Conservation (phyloP, 2,888 invertebrate species). For the Xanthia togata region DNA sequence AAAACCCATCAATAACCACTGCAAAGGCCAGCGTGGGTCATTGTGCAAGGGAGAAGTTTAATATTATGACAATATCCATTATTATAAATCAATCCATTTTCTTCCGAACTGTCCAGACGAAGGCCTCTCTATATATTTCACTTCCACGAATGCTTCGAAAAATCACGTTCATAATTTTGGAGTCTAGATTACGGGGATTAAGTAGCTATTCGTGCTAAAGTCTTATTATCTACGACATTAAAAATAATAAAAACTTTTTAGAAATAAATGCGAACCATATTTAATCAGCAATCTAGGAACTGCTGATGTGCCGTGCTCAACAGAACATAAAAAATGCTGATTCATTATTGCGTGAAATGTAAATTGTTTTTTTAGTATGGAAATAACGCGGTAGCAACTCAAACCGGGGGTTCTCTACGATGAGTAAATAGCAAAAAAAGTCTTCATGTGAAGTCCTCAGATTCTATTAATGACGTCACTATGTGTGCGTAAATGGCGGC, state of each 20-base stretch:
- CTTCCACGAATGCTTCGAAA: neutral
- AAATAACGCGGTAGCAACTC: constrained; percentile 6
- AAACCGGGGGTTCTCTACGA: neutral
- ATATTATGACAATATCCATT: constrained; percentile 3
- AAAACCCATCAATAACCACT: constrained; percentile 26
- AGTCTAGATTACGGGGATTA: constrained; percentile 1
- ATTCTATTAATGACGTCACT: constrained; percentile 54
- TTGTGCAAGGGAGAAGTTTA: constrained; percentile 15
- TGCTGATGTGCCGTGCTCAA: neutral
- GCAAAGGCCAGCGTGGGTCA: constrained; percentile 16
- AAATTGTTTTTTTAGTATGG: constrained; percentile 12
- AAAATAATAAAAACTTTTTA: constrained; percentile 13
- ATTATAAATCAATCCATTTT: neutral
- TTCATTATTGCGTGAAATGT: constrained; percentile 24
- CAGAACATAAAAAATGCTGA: constrained; percentile 18
- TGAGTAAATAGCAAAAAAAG: constrained; percentile 32
- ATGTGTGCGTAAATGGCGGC: constrained; percentile 43
- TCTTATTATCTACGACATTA: constrained; percentile 16
- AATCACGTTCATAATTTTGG: neutral
- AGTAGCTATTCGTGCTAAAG: neutral
- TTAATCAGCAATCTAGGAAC: constrained; percentile 9
- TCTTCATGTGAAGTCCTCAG: constrained; percentile 42
- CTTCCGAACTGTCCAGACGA: neutral
- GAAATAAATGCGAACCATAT: constrained; percentile 26
- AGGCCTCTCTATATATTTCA: no score